Evolutionary conservation across 2,113 vertebrate species (phyloP).

Genomic region (Paramormyrops kingsleyae): DNA sequence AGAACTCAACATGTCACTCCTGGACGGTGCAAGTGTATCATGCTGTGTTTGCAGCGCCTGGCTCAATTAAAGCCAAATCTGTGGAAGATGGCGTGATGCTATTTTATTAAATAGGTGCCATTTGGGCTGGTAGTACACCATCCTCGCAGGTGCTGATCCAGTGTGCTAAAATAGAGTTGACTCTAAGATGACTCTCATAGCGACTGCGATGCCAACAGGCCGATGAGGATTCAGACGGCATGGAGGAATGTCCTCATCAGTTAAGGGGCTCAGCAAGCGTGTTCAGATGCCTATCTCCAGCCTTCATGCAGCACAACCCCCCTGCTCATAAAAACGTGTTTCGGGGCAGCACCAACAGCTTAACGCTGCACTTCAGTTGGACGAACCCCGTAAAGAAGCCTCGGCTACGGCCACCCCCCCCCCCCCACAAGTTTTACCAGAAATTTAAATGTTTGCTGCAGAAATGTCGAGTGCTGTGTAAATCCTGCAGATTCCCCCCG

Average conservation of each 20-base stretch:
- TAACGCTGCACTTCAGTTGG: neutral
- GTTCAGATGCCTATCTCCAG: neutral
- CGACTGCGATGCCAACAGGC: neutral
- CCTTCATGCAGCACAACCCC: too few species aligned
- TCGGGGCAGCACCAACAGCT: neutral
- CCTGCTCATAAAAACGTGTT: neutral
- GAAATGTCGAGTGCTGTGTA: neutral
- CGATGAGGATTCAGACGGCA: neutral
- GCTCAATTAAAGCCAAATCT: neutral
- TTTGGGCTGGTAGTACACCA: neutral
- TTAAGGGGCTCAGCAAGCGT: neutral
- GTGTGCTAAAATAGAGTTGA: neutral
- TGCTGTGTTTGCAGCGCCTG: neutral
- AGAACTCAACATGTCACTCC: neutral
- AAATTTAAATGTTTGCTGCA: neutral
- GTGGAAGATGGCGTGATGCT: neutral
- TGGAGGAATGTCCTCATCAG: constrained; percentile 3
- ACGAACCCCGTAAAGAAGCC: neutral
- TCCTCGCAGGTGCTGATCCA: neutral
- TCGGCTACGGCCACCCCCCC: neutral
- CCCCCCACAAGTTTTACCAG: neutral
- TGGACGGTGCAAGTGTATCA: neutral
- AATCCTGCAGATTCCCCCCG: neutral
- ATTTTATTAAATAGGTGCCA: neutral
- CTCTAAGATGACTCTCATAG: neutral